A percentile compares a stretch with the other conserved stretches of the same genome.
These are phyloP conservation scores for Marasmarcha lunaedactyla DNA, from an alignment of 2,888 invertebrate species.

Conservation along the genomic window DNA sequence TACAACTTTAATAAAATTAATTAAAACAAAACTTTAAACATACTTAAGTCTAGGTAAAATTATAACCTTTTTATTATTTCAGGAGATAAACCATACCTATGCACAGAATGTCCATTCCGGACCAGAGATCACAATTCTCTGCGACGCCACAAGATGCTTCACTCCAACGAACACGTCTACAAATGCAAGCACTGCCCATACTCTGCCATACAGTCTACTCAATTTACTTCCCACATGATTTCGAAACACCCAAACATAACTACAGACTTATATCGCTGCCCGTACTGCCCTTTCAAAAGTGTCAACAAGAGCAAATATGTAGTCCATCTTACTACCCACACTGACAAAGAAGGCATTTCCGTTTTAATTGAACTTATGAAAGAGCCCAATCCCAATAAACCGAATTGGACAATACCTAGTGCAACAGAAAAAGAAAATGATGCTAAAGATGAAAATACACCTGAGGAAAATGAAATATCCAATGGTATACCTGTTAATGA, in stretches of 20 bases:
- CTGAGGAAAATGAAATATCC: constrained; percentile 28
- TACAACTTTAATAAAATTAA: no score
- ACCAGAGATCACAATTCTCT: constrained; percentile 86
- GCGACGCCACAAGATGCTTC: constrained; percentile 81
- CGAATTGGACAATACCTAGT: constrained; percentile 57
- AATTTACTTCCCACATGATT: constrained; percentile 81
- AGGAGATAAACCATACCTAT: constrained; percentile 84
- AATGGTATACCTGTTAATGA: constrained; percentile 33
- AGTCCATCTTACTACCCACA: constrained; percentile 63
- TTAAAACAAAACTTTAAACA: no score
- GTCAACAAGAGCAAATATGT: constrained; percentile 74
- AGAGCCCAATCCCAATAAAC: constrained; percentile 32
- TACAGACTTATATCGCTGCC: constrained; percentile 72
- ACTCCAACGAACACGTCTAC: constrained; percentile 81
- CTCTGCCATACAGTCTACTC: constrained; percentile 83
- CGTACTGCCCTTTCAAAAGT: constrained; percentile 72
- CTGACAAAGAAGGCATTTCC: constrained; percentile 52
- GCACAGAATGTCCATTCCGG: constrained; percentile 78
- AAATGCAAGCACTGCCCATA: constrained; percentile 84
- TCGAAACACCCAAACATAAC: constrained; percentile 81
- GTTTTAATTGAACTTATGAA: constrained; percentile 44
- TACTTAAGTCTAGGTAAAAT: no score
- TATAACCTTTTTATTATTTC: constrained; percentile 19
- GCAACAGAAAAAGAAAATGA: constrained; percentile 10
- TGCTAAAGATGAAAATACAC: constrained; percentile 20